These are phyloP conservation scores for Odocoileus virginianus DNA, from an alignment of 2,113 vertebrate species.

Conservation along the genomic window DNA sequence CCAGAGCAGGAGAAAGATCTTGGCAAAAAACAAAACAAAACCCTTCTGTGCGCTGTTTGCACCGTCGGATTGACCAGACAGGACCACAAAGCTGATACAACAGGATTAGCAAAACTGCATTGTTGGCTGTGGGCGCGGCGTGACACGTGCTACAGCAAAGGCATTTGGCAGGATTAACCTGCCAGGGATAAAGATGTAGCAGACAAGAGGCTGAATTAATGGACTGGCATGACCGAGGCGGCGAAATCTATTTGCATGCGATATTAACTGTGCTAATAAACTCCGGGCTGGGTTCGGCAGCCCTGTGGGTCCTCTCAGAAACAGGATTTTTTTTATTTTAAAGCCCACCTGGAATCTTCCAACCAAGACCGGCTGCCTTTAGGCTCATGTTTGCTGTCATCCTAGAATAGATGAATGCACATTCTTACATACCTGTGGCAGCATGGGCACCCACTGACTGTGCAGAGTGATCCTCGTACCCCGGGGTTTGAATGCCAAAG, in stretches of 20 bases:
- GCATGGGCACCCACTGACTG: rapidly evolving
- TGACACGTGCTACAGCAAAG: constrained; percentile 81
- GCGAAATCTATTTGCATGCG: constrained; percentile 79
- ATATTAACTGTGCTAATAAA: constrained; percentile 71
- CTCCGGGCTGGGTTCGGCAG: not conserved
- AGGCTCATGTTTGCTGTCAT: not conserved
- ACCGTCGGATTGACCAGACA: constrained; percentile 85
- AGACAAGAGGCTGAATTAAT: constrained; percentile 84
- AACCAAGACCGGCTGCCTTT: not conserved
- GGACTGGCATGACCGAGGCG: constrained; percentile 76
- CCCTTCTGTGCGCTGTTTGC: constrained; percentile 79
- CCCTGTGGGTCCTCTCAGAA: not conserved
- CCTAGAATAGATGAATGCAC: not conserved
- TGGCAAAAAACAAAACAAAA: constrained; percentile 70
- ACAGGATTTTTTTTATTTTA: not conserved
- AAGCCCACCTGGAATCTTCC: not conserved
- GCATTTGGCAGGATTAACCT: constrained; percentile 88
- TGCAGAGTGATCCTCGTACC: not conserved
- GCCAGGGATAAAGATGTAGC: constrained; percentile 82
- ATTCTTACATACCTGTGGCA: not conserved
- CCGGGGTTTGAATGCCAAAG: not conserved
- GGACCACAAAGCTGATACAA: constrained; percentile 85
- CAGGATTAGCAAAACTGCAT: constrained; percentile 86
- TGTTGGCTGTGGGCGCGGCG: constrained; percentile 84
- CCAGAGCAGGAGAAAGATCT: constrained; percentile 60